phyloP scores from a whole-genome alignment of 2,113 vertebrate species.

The Phainopepla nitens region DNA sequence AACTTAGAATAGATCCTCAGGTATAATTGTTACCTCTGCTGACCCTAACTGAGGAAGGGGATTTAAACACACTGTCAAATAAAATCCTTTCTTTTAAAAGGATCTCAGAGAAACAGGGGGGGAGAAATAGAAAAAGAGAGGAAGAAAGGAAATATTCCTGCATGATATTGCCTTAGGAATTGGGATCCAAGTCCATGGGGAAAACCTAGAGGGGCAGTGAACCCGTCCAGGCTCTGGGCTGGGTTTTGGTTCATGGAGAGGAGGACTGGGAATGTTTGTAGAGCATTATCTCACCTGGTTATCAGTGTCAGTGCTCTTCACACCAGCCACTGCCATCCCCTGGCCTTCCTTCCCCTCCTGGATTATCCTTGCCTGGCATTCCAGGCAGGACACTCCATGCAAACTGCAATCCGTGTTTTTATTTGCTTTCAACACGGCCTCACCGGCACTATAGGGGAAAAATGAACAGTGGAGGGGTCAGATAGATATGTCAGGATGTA shows the following conservation, averaged over 20 bases:
- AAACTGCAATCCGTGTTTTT: background rate
- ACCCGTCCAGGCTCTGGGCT: background rate
- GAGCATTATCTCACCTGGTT: background rate
- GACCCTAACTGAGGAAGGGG: background rate
- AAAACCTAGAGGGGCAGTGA: slow-evolving; percentile 20
- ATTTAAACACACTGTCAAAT: background rate
- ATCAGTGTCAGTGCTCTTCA: background rate
- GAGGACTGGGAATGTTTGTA: background rate
- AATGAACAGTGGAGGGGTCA: background rate
- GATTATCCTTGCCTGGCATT: background rate
- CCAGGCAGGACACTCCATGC: background rate
- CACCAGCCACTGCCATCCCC: background rate
- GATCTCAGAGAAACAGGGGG: background rate
- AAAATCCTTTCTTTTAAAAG: background rate
- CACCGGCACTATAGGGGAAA: background rate
- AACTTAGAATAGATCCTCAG: background rate
- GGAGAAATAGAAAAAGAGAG: background rate
- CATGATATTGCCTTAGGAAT: background rate
- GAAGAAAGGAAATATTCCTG: background rate
- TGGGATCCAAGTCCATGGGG: background rate
- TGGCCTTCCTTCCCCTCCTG: background rate
- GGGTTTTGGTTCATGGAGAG: background rate
- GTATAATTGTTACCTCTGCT: background rate
- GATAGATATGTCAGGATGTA: background rate
- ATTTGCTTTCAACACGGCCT: background rate